Base-by-base conservation (phyloP, 2,113 vertebrate genomes). In the Ibidorhyncha struthersii region DNA sequence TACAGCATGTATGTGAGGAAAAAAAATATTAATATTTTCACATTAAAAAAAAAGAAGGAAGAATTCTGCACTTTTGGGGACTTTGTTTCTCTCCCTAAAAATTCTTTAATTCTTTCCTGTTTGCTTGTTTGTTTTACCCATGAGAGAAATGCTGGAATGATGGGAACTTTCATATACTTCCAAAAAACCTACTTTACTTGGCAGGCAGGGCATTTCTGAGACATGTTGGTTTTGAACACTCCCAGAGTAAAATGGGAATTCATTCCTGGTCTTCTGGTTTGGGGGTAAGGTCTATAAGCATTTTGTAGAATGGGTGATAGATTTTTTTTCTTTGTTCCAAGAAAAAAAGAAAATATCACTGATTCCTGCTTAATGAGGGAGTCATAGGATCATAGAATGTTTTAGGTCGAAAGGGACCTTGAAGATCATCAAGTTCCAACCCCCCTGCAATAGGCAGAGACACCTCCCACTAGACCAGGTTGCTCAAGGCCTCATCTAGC, bases 301-400 rank as follows among this genome's bases (percentile, higher is more conserved):
- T 29, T 62, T 45, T 59, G 29, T 20, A 32, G 17, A 49, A 70
- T 49, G 3, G 1, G 1, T 36, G 27, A 26, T 14, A 53, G 1
- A 0, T 18, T 26, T 38, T 49, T 11, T 8, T 18, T 5, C 1
- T 14, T 59, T 61, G 0, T 45, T 70, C 8, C 61, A 79, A 62
- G 2, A 16, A 58, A 66, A 66, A 77, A 66, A 49, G 5, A 30
- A 82, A 78, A 17, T 74, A 55, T 15, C 12, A 58, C 21, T 27
- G 6, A 63, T 76, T 66, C 27, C 4, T 82, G 18, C 13, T 53
- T 70, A 78, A 74, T 62, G 41, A 53, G 5, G 3, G 9, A 74
- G 41, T 41, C 41, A 41, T 41, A 41, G 41, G 14, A 41, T 41
- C 41, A 41, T 41, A 41, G 41, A 41, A 14, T 41, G 41, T 12